phyloP scores from a whole-genome alignment of 23 tunicate genomes.

The Ascidia mentula region DNA sequence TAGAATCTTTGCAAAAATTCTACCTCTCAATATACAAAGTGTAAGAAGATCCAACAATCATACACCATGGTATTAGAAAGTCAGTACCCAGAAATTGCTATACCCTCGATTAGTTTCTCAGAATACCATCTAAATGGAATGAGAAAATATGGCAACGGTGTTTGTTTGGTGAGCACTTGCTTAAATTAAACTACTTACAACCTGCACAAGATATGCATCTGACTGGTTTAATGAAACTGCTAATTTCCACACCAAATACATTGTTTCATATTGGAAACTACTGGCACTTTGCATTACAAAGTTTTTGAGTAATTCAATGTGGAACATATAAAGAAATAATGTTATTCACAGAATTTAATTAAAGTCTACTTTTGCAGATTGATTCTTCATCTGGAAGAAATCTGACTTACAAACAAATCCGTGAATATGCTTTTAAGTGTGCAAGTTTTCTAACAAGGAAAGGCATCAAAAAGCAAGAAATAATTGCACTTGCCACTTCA shows the following conservation, averaged over 20 bases:
- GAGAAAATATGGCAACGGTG: neutral
- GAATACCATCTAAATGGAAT: neutral
- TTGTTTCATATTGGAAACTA: too few relatives aligned
- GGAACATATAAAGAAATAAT: too few relatives aligned
- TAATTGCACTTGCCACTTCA: slow-evolving; percentile 46
- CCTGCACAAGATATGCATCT: too few relatives aligned
- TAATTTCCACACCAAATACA: too few relatives aligned
- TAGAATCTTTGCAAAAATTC: too few relatives aligned
- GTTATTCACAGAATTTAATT: too few relatives aligned
- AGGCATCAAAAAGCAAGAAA: slow-evolving; percentile 51
- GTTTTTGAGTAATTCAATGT: too few relatives aligned
- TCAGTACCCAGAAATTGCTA: neutral
- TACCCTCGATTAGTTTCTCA: neutral
- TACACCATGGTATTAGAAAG: neutral
- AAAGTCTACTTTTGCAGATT: slow-evolving; percentile 34
- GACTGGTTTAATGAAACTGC: too few relatives aligned
- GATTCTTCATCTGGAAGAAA: slow-evolving; percentile 25
- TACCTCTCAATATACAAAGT: too few relatives aligned
- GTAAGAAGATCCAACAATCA: too few relatives aligned
- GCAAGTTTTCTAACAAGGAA: slow-evolving; percentile 49
- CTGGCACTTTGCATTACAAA: neutral
- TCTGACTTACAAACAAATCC: slow-evolving; percentile 40
- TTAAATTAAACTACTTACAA: too few relatives aligned
- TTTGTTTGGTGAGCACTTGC: neutral
- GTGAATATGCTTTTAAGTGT: slow-evolving; percentile 14